Conservation (phyloP, 1,140 invertebrate genomes). For the Rhagoletis zephyria region DNA sequence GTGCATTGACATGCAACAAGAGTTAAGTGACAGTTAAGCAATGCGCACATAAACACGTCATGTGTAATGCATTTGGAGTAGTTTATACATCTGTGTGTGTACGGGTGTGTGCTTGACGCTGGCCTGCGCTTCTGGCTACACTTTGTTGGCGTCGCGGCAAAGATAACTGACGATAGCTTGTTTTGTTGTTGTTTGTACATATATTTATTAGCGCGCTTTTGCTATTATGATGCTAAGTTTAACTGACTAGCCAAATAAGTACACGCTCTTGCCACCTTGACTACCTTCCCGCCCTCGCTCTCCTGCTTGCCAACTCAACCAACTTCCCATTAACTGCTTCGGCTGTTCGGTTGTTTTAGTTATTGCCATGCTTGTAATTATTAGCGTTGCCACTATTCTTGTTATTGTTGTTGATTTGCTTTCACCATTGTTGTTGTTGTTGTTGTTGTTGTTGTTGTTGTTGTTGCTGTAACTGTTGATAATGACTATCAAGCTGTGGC, state of each 20-base stretch:
- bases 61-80: neutral
- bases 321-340: neutral
- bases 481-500: constrained; percentile 56
- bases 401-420: neutral
- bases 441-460: constrained; percentile 16
- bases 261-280: neutral
- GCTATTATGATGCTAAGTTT: neutral
- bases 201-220: neutral
- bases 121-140: neutral
- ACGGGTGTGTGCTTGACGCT: neutral
- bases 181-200: neutral
- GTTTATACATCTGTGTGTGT: neutral
- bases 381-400: neutral
- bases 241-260: no score
- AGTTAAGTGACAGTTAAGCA: neutral
- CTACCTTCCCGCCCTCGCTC: neutral
- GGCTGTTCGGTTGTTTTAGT: neutral
- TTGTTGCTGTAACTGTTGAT: constrained; percentile 23
- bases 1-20: neutral
- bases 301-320: neutral
- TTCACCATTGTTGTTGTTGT: constrained; percentile 2
- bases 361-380: constrained; percentile 27
- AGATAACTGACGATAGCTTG: neutral
- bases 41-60: neutral
- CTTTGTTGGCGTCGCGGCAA: neutral